phyloP scores from a whole-genome alignment of 2,888 invertebrate genomes.

The Caenorhabditis angaria region DNA sequence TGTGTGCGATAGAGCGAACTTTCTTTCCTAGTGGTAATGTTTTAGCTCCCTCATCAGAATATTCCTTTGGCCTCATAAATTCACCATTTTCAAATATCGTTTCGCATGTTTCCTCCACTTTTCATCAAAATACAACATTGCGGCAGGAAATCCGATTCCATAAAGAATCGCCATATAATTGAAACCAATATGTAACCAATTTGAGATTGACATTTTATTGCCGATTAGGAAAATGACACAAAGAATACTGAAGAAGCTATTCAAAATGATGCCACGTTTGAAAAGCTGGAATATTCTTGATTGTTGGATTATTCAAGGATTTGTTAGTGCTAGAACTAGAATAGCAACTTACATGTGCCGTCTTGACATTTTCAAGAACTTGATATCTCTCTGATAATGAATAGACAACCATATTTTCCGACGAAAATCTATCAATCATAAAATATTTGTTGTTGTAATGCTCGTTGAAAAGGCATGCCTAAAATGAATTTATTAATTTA shows the following conservation, averaged over 20 bases:
- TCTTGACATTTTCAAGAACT: slow-evolving; percentile 47
- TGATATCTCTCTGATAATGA: slow-evolving; percentile 48
- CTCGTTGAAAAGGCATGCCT: slow-evolving; percentile 43
- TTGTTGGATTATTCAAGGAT: too few relatives aligned
- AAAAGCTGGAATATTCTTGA: slow-evolving; percentile 47
- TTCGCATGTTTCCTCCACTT: slow-evolving; percentile 32
- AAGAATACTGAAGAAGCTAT: slow-evolving; percentile 39
- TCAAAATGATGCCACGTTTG: slow-evolving; percentile 47
- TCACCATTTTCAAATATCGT: slow-evolving; percentile 22
- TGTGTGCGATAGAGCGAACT: too few relatives aligned
- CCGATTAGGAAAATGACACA: slow-evolving; percentile 41
- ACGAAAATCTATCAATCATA: slow-evolving; percentile 22
- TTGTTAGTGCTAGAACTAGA: not conserved
- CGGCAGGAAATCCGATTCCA: slow-evolving; percentile 46
- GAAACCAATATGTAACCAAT: slow-evolving; percentile 50
- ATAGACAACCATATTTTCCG: slow-evolving; percentile 22
- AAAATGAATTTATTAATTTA: not conserved
- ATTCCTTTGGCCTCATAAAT: not conserved
- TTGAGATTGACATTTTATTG: slow-evolving; percentile 24
- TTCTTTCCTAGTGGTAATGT: too few relatives aligned
- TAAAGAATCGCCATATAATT: slow-evolving; percentile 49
- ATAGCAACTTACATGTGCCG: slow-evolving; percentile 34
- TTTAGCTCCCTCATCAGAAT: too few relatives aligned
- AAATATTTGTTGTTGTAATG: slow-evolving; percentile 39
- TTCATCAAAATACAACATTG: slow-evolving; percentile 47